Evolutionary conservation across 2,113 vertebrate species (phyloP).

Genomic region (Ranitomeya imitator): DNA sequence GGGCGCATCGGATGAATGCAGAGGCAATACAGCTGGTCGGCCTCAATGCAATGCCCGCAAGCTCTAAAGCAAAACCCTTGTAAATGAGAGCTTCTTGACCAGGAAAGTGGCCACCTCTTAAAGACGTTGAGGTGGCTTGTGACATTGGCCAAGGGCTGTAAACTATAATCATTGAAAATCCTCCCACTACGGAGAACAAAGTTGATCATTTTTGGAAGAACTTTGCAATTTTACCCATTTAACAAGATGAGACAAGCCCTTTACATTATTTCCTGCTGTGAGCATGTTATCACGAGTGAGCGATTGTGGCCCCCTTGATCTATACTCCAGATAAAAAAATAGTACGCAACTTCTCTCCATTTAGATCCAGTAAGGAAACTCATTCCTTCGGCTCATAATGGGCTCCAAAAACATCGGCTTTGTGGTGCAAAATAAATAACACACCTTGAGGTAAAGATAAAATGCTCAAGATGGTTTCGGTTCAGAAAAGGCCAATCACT

Average conservation of each 20-base stretch:
- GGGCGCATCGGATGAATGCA: too few relatives aligned
- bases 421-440: background rate
- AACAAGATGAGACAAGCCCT: background rate
- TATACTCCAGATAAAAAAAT: background rate
- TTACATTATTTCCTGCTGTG: background rate
- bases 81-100: too few relatives aligned
- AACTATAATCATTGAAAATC: too few relatives aligned
- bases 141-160: too few relatives aligned
- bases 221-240: too few relatives aligned
- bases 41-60: too few relatives aligned
- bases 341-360: background rate
- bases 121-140: too few relatives aligned
- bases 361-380: background rate
- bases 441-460: slow-evolving; percentile 27
- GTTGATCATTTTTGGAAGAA: too few relatives aligned
- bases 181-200: too few relatives aligned
- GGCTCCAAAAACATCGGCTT: background rate
- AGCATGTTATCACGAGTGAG: background rate
- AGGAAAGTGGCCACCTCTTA: too few relatives aligned
- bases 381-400: background rate
- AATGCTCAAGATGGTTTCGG: slow-evolving; percentile 32
- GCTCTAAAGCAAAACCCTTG: too few relatives aligned
- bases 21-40: too few relatives aligned
- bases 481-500: slow-evolving; percentile 57
- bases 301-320: background rate